Percentiles rank a stretch among this genome's conserved stretches.
These are phyloP conservation scores for Microctenopoma steveboyesi DNA, from an alignment of 2,797 vertebrate species.

Conservation along the genomic window DNA sequence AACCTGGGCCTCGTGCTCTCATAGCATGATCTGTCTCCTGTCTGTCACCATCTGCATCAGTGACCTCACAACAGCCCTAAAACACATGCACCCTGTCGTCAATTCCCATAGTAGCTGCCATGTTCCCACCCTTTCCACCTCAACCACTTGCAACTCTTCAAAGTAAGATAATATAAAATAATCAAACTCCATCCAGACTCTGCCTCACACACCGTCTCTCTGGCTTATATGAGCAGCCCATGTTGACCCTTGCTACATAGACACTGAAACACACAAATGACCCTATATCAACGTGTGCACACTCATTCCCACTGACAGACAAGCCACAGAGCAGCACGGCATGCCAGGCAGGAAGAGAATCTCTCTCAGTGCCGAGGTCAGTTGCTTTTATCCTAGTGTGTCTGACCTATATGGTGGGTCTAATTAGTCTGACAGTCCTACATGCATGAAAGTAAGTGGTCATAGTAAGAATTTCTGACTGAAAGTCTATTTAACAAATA, in stretches of 20 bases:
- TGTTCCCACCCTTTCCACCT: background rate
- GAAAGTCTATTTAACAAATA: conserved; percentile 18
- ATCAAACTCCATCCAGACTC: conserved; percentile 43
- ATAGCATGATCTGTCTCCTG: conserved; percentile 68
- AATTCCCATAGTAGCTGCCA: conserved; percentile 18
- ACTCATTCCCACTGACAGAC: conserved; percentile 63
- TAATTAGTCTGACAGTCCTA: conserved; percentile 41
- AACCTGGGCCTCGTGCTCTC: conserved; percentile 26
- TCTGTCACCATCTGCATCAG: conserved; percentile 73
- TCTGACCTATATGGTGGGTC: conserved; percentile 57
- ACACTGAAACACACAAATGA: conserved; percentile 40
- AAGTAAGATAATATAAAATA: conserved; percentile 59
- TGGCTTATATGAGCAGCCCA: conserved; percentile 41
- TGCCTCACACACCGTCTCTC: background rate
- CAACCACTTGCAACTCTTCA: conserved; percentile 7
- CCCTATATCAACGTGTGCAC: conserved; percentile 29
- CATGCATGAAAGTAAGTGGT: conserved; percentile 23
- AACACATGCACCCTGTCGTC: conserved; percentile 40
- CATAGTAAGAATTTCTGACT: conserved; percentile 39
- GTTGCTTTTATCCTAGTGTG: conserved; percentile 66
- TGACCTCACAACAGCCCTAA: conserved; percentile 39
- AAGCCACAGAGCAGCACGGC: conserved; percentile 54
- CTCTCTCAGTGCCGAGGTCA: conserved; percentile 60
- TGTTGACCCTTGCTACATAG: conserved; percentile 45
- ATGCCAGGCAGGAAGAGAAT: conserved; percentile 58